Base-by-base conservation (phyloP, 2,797 vertebrate genomes). In the Poecile montanus region DNA sequence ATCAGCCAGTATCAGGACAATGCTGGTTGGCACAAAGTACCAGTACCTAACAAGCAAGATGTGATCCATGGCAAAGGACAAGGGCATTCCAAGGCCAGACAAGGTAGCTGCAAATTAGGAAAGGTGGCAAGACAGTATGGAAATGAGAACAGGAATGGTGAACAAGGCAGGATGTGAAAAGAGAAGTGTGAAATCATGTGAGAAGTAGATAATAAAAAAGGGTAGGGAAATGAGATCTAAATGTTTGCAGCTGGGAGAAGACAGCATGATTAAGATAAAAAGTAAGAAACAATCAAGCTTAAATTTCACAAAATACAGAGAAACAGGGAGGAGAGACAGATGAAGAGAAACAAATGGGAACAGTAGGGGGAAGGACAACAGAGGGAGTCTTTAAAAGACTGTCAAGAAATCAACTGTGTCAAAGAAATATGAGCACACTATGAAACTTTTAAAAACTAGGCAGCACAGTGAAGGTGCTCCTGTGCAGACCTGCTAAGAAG, bases 401-500 rank as follows among this genome's bases (percentile, higher is more conserved):
- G n/a, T 51, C 42, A 58, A 85, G 54, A 18, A 62, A 40, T 72
- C 36, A 72, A 0, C 21, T 4, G 1, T 25, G 26, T 76, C 71
- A 70, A 67, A 79, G 54, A 27, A 83, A 58, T n/a, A 83, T 25
- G 17, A 83, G 22, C 15, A 67, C 13, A 50, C 40, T 51, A 10
- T 38, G 42, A 53, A 71, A 48, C 10, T 63, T 85, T 62, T n/a
- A 42, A 72, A 90, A 84, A 40, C 42, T 80, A 42, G 34, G 70
- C 58, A 78, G 27, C 3, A 1, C 3, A 17, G 13, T 29, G 36
- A 73, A 34, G 76, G 58, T 72, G 19, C 44, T 95, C 70, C 66
- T 94, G 89, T 93, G 83, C 58, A 86, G 79, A 66, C 94, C 73
- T 95, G 95, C 62, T 56, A 66, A 50, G 66, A 66, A 85, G 26